Conservation (phyloP, 1,140 invertebrate genomes). For the Temnothorax curvispinosus region DNA sequence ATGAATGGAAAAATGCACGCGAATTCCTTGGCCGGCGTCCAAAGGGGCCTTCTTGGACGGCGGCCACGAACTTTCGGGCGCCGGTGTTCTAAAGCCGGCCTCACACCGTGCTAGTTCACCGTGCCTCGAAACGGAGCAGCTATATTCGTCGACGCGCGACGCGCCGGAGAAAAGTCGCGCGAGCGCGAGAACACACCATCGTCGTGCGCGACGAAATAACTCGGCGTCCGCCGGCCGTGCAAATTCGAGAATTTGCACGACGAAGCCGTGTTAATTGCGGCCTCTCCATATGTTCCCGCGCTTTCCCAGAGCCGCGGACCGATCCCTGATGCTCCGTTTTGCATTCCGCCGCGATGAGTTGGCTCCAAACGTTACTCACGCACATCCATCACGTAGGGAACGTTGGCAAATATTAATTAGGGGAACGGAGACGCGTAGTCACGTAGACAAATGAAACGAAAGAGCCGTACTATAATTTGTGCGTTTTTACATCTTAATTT, state of each 20-base stretch:
- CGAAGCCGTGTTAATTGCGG: constrained; percentile 35
- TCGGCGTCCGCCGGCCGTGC: constrained; percentile 25
- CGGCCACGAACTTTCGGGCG: constrained; percentile 74
- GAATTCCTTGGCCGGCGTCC: constrained; percentile 78
- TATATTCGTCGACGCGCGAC: constrained; percentile 42
- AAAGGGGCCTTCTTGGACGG: constrained; percentile 75
- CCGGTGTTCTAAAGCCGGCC: constrained; percentile 70
- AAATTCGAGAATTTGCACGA: constrained; percentile 49
- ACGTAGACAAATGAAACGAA: constrained; percentile 23
- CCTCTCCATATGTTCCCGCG: constrained; percentile 3
- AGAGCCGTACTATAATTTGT: neutral
- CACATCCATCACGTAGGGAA: constrained; percentile 28
- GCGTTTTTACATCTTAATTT: neutral
- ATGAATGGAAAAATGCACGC: constrained; percentile 84
- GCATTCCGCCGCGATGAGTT: constrained; percentile 43
- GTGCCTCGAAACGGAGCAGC: constrained; percentile 50
- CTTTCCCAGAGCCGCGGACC: constrained; percentile 7
- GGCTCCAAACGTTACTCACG: constrained; percentile 30
- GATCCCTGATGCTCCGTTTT: constrained; percentile 39
- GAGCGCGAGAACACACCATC: constrained; percentile 24
- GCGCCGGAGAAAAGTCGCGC: constrained; percentile 27
- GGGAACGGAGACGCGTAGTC: neutral
- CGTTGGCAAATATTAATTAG: constrained; percentile 49
- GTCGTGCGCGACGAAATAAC: constrained; percentile 26
- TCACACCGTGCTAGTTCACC: constrained; percentile 50